Percentiles rank a stretch among this genome's conserved stretches.
Evolutionary conservation across 2,113 vertebrate species (phyloP).

Genomic region (Lanius collurio): DNA sequence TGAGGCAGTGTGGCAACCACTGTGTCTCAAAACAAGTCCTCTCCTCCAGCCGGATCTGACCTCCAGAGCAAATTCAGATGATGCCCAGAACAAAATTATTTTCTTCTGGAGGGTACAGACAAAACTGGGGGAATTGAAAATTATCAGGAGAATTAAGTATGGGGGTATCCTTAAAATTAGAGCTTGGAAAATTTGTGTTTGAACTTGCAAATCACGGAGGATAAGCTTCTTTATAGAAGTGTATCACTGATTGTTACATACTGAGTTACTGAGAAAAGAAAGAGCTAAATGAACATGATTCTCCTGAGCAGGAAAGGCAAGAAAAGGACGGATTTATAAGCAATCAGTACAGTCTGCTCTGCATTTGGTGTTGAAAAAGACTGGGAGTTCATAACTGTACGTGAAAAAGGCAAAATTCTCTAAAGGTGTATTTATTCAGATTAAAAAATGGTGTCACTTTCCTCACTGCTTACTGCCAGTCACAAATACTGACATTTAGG

Average conservation of each 20-base stretch:
- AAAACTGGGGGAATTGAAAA: background rate
- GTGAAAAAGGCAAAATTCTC: background rate
- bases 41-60: background rate
- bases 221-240: background rate
- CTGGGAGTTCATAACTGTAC: background rate
- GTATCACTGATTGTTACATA: background rate
- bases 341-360: background rate
- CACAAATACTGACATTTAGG: background rate
- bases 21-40: background rate
- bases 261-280: background rate
- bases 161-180: background rate
- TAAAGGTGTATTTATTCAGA: background rate
- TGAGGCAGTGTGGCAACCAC: background rate
- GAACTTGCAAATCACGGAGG: background rate
- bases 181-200: background rate
- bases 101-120: background rate
- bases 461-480: background rate
- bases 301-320: background rate
- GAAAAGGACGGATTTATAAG: background rate
- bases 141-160: background rate
- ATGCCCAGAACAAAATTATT: background rate
- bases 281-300: background rate
- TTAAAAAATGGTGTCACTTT: background rate
- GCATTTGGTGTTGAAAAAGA: background rate
- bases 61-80: background rate